Percentiles rank a stretch among this genome's conserved stretches.
These are phyloP conservation scores for Micrasema minimum DNA, from an alignment of 1,140 invertebrate species.

Conservation along the genomic window DNA sequence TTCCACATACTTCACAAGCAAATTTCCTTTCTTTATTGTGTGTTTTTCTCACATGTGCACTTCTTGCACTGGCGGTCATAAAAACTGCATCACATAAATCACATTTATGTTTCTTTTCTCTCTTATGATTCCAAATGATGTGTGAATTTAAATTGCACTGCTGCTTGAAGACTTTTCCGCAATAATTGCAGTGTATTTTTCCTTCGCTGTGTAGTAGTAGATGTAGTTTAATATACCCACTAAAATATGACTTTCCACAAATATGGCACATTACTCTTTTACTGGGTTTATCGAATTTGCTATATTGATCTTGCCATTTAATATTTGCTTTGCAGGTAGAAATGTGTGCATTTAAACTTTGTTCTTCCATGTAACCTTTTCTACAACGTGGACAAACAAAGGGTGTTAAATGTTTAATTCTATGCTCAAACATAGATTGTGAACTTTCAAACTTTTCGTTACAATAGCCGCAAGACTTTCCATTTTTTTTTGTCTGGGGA, in stretches of 20 bases:
- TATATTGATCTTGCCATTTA: slow-evolving; percentile 56
- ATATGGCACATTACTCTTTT: slow-evolving; percentile 59
- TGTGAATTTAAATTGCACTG: slow-evolving; percentile 62
- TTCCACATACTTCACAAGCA: slow-evolving; percentile 61
- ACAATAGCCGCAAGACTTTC: slow-evolving; percentile 64
- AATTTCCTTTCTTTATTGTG: slow-evolving; percentile 66
- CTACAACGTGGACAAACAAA: slow-evolving; percentile 64
- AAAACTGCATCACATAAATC: slow-evolving; percentile 63
- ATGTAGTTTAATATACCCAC: slow-evolving; percentile 63
- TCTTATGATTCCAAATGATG: slow-evolving; percentile 63
- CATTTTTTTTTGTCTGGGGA: slow-evolving; percentile 56
- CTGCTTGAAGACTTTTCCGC: slow-evolving; percentile 65
- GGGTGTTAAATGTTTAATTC: slow-evolving; percentile 61
- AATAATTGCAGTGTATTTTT: slow-evolving; percentile 63
- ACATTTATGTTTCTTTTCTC: slow-evolving; percentile 62
- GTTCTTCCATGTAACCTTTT: slow-evolving; percentile 59
- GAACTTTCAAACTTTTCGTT: slow-evolving; percentile 64
- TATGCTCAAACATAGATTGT: slow-evolving; percentile 60
- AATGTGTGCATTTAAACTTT: slow-evolving; percentile 57
- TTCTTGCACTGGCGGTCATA: slow-evolving; percentile 62
- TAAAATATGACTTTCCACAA: slow-evolving; percentile 64
- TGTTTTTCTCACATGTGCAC: slow-evolving; percentile 62
- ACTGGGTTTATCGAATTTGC: slow-evolving; percentile 43
- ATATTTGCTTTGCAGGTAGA: slow-evolving; percentile 37
- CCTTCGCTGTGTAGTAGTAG: slow-evolving; percentile 63